Evolutionary conservation across 2,888 invertebrate species (phyloP).

Genomic region (Monochamus alternatus): DNA sequence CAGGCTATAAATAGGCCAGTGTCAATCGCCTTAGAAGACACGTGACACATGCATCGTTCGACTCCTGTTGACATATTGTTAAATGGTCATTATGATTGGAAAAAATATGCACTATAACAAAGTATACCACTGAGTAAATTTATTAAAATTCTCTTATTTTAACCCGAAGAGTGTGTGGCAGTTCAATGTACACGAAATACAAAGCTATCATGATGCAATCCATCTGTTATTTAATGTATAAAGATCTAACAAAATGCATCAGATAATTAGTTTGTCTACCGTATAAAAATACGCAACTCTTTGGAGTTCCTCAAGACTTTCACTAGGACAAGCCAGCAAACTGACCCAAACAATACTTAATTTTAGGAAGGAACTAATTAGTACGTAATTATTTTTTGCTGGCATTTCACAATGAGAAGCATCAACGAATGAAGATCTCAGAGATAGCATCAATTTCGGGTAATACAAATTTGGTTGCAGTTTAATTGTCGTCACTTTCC

Average conservation of each 20-base stretch:
- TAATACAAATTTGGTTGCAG: background rate
- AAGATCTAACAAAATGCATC: background rate
- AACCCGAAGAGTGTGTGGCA: too few relatives aligned
- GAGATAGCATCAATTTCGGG: background rate
- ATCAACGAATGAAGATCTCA: background rate
- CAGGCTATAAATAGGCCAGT: conserved; percentile 43
- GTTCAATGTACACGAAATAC: background rate
- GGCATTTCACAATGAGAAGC: conserved; percentile 16
- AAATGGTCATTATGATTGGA: background rate
- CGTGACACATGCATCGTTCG: conserved; percentile 5
- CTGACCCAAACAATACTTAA: background rate
- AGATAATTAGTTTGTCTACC: conserved; percentile 16
- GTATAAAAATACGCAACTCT: conserved; percentile 19
- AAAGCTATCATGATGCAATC: conserved; percentile 13
- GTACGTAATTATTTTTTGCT: background rate
- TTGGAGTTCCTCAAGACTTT: background rate
- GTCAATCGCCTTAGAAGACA: conserved; percentile 38
- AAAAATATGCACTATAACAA: background rate
- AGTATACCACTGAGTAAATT: too few relatives aligned
- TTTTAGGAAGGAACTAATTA: conserved; percentile 23
- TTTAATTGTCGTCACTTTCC: background rate
- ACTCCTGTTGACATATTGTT: too few relatives aligned
- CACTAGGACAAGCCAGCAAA: background rate
- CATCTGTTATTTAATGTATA: conserved; percentile 14
- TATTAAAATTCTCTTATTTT: too few relatives aligned